These are phyloP conservation scores for Leguminivora glycinivorella DNA, from an alignment of 1,140 invertebrate genomes.

Conservation along the genomic window DNA sequence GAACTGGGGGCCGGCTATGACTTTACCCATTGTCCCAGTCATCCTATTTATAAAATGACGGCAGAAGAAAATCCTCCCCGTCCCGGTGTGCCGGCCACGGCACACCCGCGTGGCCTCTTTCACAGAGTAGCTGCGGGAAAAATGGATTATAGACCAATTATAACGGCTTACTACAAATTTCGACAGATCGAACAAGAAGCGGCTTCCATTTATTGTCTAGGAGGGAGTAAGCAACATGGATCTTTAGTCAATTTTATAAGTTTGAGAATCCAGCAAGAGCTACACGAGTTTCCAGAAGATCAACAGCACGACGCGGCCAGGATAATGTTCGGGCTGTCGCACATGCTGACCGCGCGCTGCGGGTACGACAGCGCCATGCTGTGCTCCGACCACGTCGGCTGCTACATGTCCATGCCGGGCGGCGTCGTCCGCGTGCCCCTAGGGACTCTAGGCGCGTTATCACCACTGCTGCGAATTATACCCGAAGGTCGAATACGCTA, in stretches of 20 bases:
- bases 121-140: constrained; percentile 81
- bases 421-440: constrained; percentile 82
- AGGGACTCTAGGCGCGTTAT: constrained; percentile 81
- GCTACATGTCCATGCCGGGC: constrained; percentile 82
- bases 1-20: constrained; percentile 84
- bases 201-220: constrained; percentile 74
- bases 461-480: constrained; percentile 81
- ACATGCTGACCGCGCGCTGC: constrained; percentile 78
- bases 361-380: constrained; percentile 82
- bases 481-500: constrained; percentile 80
- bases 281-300: constrained; percentile 82
- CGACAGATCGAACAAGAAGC: constrained; percentile 82
- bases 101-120: constrained; percentile 79
- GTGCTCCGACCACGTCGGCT: constrained; percentile 82
- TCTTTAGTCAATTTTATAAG: constrained; percentile 83
- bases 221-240: constrained; percentile 80
- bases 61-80: constrained; percentile 81
- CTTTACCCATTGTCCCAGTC: constrained; percentile 77
- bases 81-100: constrained; percentile 65
- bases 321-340: constrained; percentile 83
- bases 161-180: constrained; percentile 82
- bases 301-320: constrained; percentile 83
- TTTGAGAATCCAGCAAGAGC: constrained; percentile 82
- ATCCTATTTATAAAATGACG: constrained; percentile 82
- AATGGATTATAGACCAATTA: constrained; percentile 79